Evolutionary conservation across 2,797 vertebrate species (phyloP).

Genomic region (Hoplostethus atlanticus): DNA sequence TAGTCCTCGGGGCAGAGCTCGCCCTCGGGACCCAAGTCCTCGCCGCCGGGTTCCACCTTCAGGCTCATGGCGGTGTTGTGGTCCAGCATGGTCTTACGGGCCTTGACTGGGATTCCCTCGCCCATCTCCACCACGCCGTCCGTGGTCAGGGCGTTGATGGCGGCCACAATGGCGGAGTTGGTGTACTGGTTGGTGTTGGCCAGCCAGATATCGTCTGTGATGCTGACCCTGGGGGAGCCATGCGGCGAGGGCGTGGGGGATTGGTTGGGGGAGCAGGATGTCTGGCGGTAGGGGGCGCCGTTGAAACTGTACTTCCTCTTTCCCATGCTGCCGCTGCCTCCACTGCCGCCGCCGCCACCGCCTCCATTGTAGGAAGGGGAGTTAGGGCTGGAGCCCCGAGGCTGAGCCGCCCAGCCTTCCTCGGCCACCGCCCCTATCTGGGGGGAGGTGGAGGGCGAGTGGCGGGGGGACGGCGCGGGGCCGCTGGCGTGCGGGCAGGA

Average conservation of each 20-base stretch:
- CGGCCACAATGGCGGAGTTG: slow-evolving; percentile 96
- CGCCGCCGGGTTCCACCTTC: slow-evolving; percentile 92
- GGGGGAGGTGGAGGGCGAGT: slow-evolving; percentile 93
- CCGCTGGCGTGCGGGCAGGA: slow-evolving; percentile 85
- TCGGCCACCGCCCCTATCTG: slow-evolving; percentile 91
- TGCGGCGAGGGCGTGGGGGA: slow-evolving; percentile 92
- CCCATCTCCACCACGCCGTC: slow-evolving; percentile 92
- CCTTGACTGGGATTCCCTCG: slow-evolving; percentile 95
- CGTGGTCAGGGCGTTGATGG: slow-evolving; percentile 97
- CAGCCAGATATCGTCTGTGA: slow-evolving; percentile 94
- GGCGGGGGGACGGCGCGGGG: slow-evolving; percentile 87
- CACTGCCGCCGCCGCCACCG: slow-evolving; percentile 25
- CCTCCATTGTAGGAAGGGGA: slow-evolving; percentile 88
- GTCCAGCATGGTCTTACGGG: slow-evolving; percentile 92
- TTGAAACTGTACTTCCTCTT: slow-evolving; percentile 96
- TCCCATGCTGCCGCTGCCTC: slow-evolving; percentile 68
- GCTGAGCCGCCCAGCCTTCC: slow-evolving; percentile 90
- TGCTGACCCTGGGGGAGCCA: slow-evolving; percentile 91
- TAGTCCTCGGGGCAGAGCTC: slow-evolving; percentile 91
- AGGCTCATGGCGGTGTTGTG: slow-evolving; percentile 88
- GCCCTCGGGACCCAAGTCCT: slow-evolving; percentile 85
- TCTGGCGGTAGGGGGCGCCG: slow-evolving; percentile 85
- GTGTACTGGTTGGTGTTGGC: slow-evolving; percentile 96
- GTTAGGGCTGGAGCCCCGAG: slow-evolving; percentile 86
- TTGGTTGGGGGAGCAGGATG: slow-evolving; percentile 90